Percentiles rank a stretch among this genome's conserved stretches.
Conservation (phyloP, 2,113 vertebrate genomes). For the Thymallus thymallus region DNA sequence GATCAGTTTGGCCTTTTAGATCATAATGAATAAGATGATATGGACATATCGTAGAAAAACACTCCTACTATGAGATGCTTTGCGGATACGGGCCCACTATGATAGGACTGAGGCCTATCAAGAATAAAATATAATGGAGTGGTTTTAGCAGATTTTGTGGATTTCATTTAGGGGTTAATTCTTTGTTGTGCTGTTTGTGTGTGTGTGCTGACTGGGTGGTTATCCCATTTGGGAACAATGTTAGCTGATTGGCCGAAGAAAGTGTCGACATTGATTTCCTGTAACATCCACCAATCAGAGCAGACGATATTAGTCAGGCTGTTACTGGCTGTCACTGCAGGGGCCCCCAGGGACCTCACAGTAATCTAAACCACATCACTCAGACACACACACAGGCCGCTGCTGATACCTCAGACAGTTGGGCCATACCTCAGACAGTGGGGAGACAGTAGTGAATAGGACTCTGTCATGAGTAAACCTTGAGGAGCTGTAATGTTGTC, state of each 20-base stretch:
- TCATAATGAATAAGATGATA: no score
- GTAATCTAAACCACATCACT: slow-evolving; percentile 49
- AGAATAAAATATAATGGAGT: no score
- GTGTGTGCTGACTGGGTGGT: slow-evolving; percentile 5
- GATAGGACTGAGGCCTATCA: no score
- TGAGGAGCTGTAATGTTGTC: slow-evolving; percentile 60
- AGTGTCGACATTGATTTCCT: slow-evolving; percentile 69
- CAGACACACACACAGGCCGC: neutral
- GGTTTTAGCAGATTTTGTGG: no score
- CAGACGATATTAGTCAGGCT: slow-evolving; percentile 59
- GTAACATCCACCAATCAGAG: slow-evolving; percentile 53
- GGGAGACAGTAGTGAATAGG: neutral
- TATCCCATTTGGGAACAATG: slow-evolving; percentile 36
- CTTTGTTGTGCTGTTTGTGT: neutral
- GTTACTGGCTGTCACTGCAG: slow-evolving; percentile 46
- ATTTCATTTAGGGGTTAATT: neutral
- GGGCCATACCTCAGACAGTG: neutral
- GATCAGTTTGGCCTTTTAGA: no score
- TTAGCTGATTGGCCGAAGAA: slow-evolving; percentile 54
- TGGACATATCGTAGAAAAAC: no score
- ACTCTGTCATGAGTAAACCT: slow-evolving; percentile 34
- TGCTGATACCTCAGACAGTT: neutral
- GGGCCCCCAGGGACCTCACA: slow-evolving; percentile 28
- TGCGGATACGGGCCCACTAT: no score
- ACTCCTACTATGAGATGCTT: no score